Conservation (phyloP, 1,140 invertebrate species). For the Megalopta genalis region DNA sequence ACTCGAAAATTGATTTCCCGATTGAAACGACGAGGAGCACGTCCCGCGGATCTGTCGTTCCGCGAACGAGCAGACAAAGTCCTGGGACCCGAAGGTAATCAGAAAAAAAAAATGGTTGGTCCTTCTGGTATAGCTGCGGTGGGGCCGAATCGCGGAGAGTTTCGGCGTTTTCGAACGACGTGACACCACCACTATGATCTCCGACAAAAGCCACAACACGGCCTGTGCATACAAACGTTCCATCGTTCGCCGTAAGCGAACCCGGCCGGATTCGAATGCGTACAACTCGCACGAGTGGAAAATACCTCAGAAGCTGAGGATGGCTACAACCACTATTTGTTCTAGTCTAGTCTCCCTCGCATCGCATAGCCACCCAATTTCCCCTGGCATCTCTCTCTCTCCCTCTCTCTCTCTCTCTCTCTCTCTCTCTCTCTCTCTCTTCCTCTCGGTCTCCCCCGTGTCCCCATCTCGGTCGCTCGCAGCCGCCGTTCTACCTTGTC, state of each 20-base stretch:
- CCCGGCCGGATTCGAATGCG: slow-evolving; percentile 44
- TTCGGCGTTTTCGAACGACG: slow-evolving; percentile 12
- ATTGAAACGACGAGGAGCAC: too few species aligned
- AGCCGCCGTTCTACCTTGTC: slow-evolving; percentile 6
- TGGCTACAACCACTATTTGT: slow-evolving; percentile 78
- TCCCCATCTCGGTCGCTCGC: not conserved
- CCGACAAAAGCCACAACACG: slow-evolving; percentile 46
- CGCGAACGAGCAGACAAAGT: too few species aligned
- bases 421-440: not conserved
- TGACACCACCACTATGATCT: slow-evolving; percentile 24
- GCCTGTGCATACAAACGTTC: slow-evolving; percentile 42
- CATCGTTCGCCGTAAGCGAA: slow-evolving; percentile 31
- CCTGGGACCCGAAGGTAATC: not conserved
- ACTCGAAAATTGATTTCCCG: too few species aligned
- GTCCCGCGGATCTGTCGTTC: too few species aligned
- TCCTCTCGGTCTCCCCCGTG: not conserved
- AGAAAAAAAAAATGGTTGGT: not conserved
- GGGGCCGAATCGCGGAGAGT: not conserved
- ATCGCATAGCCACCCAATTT: slow-evolving; percentile 68
- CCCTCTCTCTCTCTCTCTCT: not conserved
- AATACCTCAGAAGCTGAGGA: slow-evolving; percentile 75
- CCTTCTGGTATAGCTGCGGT: not conserved
- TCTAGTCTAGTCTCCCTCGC: slow-evolving; percentile 75
- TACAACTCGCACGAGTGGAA: slow-evolving; percentile 63
- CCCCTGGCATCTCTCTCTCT: slow-evolving; percentile 2